Conservation (phyloP, 2,113 vertebrate genomes). For the Phrynocephalus versicolor region DNA sequence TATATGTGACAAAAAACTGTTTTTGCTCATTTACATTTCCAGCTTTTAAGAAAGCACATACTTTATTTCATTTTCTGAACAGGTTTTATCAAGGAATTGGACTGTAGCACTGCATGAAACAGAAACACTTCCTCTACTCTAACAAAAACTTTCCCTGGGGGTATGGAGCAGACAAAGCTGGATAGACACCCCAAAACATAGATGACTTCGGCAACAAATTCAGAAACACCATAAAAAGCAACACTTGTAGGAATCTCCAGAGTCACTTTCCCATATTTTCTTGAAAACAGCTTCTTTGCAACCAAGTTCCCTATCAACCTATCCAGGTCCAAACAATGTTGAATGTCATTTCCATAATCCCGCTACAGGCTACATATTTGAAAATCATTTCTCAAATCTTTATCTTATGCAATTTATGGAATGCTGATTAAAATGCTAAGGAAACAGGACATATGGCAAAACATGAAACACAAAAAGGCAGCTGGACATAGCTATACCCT, state of each 20-base stretch:
- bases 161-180: conserved; percentile 24
- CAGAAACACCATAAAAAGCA: neutral
- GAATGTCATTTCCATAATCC: neutral
- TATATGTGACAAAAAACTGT: neutral
- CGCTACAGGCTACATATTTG: neutral
- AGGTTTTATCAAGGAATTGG: conserved; percentile 35
- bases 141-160: conserved; percentile 33
- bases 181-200: neutral
- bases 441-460: neutral
- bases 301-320: neutral
- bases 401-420: neutral
- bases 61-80: neutral
- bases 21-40: conserved; percentile 3
- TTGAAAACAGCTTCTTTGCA: neutral
- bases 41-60: conserved; percentile 1
- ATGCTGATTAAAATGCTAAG: neutral
- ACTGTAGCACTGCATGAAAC: neutral
- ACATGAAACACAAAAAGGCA: neutral
- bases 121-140: conserved; percentile 30
- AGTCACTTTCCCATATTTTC: conserved; percentile 12
- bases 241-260: conserved; percentile 22
- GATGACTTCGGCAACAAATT: neutral
- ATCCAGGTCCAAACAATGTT: neutral
- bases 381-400: neutral
- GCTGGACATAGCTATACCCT: neutral